Evolutionary conservation across 92 coral and sea anemone genomes (phyloP).

Genomic region (Palythoa grandis): DNA sequence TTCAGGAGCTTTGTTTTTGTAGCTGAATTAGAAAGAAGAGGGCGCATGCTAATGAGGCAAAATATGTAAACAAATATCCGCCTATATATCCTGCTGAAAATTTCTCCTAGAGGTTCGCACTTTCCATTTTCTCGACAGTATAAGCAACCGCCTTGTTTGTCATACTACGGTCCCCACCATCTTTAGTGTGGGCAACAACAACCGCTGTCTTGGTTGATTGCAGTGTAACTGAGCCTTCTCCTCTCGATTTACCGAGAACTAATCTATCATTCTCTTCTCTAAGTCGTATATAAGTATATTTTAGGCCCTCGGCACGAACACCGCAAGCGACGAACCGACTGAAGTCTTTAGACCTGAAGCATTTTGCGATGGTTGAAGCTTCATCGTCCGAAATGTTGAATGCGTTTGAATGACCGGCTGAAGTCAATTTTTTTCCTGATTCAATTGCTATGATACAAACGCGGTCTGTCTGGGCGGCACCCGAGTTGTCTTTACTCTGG

Average conservation of each 20-base stretch:
- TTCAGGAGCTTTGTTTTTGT: no score
- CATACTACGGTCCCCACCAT: slow-evolving; percentile 78
- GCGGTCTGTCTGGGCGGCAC: slow-evolving; percentile 58
- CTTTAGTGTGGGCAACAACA: slow-evolving; percentile 67
- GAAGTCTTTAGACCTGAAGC: slow-evolving; percentile 65
- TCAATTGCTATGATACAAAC: slow-evolving; percentile 75
- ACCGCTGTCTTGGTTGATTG: slow-evolving; percentile 78
- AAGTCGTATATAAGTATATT: slow-evolving; percentile 62
- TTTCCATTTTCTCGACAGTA: slow-evolving; percentile 70
- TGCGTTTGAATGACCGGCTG: slow-evolving; percentile 59
- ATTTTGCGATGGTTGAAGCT: slow-evolving; percentile 58
- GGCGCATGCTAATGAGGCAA: no score
- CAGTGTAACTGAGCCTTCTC: slow-evolving; percentile 59
- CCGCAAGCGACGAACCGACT: slow-evolving; percentile 55
- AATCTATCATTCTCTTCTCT: slow-evolving; percentile 66
- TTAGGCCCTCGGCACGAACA: slow-evolving; percentile 56
- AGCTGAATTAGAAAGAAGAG: no score
- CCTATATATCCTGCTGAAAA: no score
- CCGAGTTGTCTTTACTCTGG: slow-evolving; percentile 63
- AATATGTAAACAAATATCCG: no score
- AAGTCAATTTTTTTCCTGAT: slow-evolving; percentile 69
- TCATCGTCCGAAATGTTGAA: slow-evolving; percentile 58
- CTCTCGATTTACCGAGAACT: slow-evolving; percentile 65
- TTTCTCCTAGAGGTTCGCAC: slow-evolving; percentile 15
- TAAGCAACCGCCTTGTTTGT: slow-evolving; percentile 69